These are phyloP conservation scores for Loripinus fragilis DNA, from an alignment of 2,888 invertebrate species.

Conservation along the genomic window DNA sequence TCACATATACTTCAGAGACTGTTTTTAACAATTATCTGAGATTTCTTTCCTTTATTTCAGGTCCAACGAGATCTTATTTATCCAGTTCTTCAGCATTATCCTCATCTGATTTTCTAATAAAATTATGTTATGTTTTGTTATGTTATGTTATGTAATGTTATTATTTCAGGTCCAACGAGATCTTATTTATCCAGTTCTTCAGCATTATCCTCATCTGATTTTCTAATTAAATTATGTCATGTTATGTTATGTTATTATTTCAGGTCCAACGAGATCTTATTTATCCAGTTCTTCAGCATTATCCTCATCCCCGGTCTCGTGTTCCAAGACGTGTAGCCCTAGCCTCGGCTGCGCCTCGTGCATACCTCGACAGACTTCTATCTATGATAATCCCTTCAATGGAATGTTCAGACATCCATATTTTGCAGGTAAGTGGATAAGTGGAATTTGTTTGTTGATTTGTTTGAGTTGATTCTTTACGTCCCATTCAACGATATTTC, in stretches of 20 bases:
- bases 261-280: slow-evolving; percentile 51
- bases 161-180: slow-evolving; percentile 52
- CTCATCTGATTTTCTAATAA: too few relatives aligned
- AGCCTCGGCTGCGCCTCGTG: slow-evolving; percentile 70
- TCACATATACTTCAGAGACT: too few relatives aligned
- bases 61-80: slow-evolving; percentile 47
- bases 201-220: slow-evolving; percentile 37
- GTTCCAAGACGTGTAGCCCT: slow-evolving; percentile 57
- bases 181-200: slow-evolving; percentile 40
- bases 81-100: slow-evolving; percentile 34
- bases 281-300: slow-evolving; percentile 32
- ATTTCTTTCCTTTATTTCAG: too few relatives aligned
- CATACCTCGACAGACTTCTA: slow-evolving; percentile 68
- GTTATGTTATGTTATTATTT: slow-evolving; percentile 3
- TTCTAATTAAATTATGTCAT: too few relatives aligned
- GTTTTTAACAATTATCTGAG: too few relatives aligned
- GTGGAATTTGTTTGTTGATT: too few relatives aligned
- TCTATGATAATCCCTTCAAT: slow-evolving; percentile 75
- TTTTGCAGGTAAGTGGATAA: slow-evolving; percentile 71
- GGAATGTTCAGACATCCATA: slow-evolving; percentile 76
- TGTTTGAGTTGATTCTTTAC: too few relatives aligned
- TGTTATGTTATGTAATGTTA: too few relatives aligned
- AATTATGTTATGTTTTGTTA: too few relatives aligned
- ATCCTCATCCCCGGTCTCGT: slow-evolving; percentile 44
- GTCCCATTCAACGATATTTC: too few relatives aligned